These are phyloP conservation scores for Catharus minimus DNA, from an alignment of 2,113 vertebrate genomes.

Conservation along the genomic window DNA sequence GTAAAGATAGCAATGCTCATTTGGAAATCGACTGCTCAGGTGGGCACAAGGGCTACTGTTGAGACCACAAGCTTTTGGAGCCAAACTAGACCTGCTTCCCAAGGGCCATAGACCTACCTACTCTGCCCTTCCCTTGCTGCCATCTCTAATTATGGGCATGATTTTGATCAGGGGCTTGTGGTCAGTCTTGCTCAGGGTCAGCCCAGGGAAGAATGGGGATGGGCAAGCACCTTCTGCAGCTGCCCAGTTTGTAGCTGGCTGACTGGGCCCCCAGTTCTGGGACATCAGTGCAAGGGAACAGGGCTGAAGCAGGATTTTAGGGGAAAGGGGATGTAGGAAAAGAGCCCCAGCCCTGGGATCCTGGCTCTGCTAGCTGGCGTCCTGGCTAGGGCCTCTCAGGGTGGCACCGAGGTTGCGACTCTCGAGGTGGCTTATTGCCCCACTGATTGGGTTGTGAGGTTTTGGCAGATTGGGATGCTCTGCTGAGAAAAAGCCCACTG, in stretches of 20 bases:
- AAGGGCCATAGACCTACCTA: not conserved
- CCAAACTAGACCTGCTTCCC: not conserved
- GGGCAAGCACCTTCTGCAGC: not conserved
- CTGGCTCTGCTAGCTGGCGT: not conserved
- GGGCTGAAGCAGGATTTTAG: not conserved
- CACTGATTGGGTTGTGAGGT: rapidly evolving
- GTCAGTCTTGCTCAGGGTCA: not conserved
- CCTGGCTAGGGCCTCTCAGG: rapidly evolving
- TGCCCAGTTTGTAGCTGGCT: not conserved
- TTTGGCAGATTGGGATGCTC: not conserved
- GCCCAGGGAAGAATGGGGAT: not conserved
- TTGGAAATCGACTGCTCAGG: not conserved
- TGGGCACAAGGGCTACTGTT: not conserved
- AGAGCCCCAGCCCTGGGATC: not conserved
- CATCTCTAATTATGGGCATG: not conserved
- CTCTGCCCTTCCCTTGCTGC: not conserved
- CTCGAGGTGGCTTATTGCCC: rapidly evolving
- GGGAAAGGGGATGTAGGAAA: not conserved
- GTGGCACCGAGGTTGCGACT: rapidly evolving
- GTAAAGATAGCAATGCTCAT: not conserved
- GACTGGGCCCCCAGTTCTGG: not conserved
- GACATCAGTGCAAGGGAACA: not conserved
- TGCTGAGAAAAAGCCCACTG: not conserved
- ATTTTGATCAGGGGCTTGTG: not conserved
- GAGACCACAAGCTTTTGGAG: not conserved